Evolutionary conservation across 2,888 invertebrate genomes (phyloP).

Genomic region (Tubiluchus corallicola): DNA sequence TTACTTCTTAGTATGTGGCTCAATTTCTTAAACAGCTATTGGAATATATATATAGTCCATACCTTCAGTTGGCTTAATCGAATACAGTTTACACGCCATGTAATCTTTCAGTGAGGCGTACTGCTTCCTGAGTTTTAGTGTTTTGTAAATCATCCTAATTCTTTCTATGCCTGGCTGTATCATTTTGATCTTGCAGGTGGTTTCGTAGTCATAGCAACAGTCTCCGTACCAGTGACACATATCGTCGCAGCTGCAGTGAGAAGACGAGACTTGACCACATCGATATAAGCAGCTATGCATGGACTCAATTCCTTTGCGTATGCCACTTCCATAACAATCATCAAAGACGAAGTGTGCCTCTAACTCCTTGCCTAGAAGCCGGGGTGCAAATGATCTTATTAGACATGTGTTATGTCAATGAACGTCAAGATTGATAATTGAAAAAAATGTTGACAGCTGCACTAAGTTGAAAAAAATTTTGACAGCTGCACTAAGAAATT

Average conservation of each 20-base stretch:
- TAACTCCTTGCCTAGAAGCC: background rate
- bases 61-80: background rate
- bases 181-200: background rate
- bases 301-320: background rate
- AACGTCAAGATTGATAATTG: background rate
- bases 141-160: background rate
- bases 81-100: background rate
- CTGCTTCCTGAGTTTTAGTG: background rate
- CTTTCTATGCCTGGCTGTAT: background rate
- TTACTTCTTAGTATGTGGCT: too few species aligned
- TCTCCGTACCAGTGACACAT: background rate
- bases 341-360: background rate
- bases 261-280: background rate
- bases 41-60: too few species aligned
- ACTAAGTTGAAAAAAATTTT: too few species aligned
- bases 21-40: too few species aligned
- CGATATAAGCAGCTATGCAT: background rate
- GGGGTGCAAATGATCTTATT: background rate
- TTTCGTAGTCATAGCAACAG: slow-evolving; percentile 3
- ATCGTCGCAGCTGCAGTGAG: background rate
- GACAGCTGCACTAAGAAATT: too few species aligned
- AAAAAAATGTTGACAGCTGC: too few species aligned
- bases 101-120: background rate
- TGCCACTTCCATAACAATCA: background rate
- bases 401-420: background rate